Percentiles rank a stretch among this genome's conserved stretches.
Evolutionary conservation across 2,113 vertebrate genomes (phyloP).

Genomic region (Pampusana beccarii): DNA sequence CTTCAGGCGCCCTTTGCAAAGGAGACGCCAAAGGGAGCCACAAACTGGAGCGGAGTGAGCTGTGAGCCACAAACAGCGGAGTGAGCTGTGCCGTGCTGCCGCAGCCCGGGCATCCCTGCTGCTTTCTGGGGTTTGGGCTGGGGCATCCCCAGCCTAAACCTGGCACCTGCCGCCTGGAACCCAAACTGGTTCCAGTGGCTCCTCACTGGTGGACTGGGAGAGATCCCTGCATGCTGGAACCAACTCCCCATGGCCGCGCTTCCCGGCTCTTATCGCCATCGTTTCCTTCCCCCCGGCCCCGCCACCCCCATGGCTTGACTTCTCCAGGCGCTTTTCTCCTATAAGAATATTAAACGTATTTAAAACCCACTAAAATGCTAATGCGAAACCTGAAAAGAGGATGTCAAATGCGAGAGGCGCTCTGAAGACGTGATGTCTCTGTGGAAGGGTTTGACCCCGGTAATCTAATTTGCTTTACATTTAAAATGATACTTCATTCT

Average conservation of each 20-base stretch:
- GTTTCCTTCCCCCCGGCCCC: neutral
- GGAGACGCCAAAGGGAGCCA: neutral
- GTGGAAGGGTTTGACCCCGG: constrained; percentile 72
- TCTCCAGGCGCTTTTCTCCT: constrained; percentile 22
- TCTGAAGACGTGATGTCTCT: constrained; percentile 53
- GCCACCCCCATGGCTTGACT: constrained; percentile 7
- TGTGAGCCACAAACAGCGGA: too few relatives aligned
- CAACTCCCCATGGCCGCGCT: fast-evolving
- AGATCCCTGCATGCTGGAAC: neutral
- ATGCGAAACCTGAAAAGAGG: constrained; percentile 55
- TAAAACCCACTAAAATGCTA: constrained; percentile 71
- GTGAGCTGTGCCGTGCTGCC: too few relatives aligned
- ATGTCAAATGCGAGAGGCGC: constrained; percentile 40
- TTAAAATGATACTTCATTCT: constrained; percentile 79
- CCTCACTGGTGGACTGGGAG: too few relatives aligned
- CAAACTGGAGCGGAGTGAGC: neutral
- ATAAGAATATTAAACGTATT: constrained; percentile 48
- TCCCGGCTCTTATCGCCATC: neutral
- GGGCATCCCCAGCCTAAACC: too few relatives aligned
- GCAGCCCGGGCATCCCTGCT: too few relatives aligned
- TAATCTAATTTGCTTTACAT: constrained; percentile 81
- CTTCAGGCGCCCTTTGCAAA: neutral
- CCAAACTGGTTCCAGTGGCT: too few relatives aligned
- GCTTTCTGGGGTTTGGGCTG: too few relatives aligned
- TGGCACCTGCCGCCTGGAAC: too few relatives aligned